Base-by-base conservation (phyloP, 2,113 vertebrate genomes). In the Sorex araneus region DNA sequence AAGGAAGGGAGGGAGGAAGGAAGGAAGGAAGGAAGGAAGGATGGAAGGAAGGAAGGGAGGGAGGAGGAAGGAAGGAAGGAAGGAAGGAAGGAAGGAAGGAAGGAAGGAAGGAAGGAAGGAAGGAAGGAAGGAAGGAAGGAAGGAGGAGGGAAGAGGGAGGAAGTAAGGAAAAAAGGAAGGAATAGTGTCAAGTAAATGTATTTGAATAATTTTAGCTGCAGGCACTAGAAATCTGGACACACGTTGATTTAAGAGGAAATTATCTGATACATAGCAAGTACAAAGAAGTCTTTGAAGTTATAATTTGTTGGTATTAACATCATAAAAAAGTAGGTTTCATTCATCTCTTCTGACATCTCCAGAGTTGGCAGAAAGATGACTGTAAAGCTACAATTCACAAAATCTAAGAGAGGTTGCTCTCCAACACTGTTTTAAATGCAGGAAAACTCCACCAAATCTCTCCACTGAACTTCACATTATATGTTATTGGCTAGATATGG, bases 191-290 rank as follows among this genome's bases (percentile, higher is more conserved):
- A 40, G 40, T 40, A 40, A 40, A 40, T 40, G 40, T 40, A 40
- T 40, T 40, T 40, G 19, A 83, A 73, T 70, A 64, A 87, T 86
- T 91, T 91, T 87, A 84, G 73, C 21, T 93, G 45, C 32, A 73
- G 96, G 28, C 77, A 80, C 36, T 32, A 10, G 64, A 75, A 90
- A 67, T 25, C 21, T 57, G 75, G 82, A 84, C 15, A 78, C 3
- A 79, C 76, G 69, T 40, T 87, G 57, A 84, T 27, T 57, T 81
- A 76, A 75, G n/a, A 89, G 27, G 27, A 86, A 50, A 81, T 83
- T 50, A n/a, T 83, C 36, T 92, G 25, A 19, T 1, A 12, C 40
- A 40, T 7, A 84, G 50, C 32, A 78, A 36, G 25, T 77, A 89
- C 34, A 1, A 57, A 30, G 6, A 47, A 8, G 43, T 3, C 30